Evolutionary conservation across 2,888 invertebrate species (phyloP).

Genomic region (Andrena bucephala): DNA sequence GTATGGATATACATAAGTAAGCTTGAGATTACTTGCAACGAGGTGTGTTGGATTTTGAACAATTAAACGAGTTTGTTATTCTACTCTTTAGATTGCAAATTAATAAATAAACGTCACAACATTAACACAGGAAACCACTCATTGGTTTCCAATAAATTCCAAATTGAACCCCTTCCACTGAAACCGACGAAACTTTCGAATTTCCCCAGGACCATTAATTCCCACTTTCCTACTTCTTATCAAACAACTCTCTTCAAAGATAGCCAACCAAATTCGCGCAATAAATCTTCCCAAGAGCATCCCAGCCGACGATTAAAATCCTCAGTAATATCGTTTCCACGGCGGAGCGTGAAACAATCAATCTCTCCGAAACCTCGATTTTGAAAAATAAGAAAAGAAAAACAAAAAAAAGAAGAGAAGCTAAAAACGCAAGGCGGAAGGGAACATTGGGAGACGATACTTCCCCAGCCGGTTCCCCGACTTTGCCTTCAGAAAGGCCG

Average conservation of each 20-base stretch:
- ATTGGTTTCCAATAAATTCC: neutral
- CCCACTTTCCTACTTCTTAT: neutral
- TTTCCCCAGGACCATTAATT: neutral
- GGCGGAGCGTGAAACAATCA: slow-evolving; percentile 3
- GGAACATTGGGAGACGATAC: slow-evolving; percentile 16
- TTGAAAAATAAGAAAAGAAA: neutral
- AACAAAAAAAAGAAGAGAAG: neutral
- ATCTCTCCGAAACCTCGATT: slow-evolving; percentile 4
- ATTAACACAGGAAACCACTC: no score
- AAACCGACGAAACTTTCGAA: neutral
- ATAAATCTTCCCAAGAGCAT: neutral
- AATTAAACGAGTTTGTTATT: no score
- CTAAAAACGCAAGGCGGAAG: neutral
- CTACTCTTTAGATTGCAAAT: no score
- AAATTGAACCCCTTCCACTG: neutral
- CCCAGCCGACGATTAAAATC: neutral
- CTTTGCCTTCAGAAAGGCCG: neutral
- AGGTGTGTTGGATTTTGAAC: no score
- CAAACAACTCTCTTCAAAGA: neutral
- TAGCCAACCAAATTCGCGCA: neutral
- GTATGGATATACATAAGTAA: no score
- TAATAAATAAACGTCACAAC: no score
- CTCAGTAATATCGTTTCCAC: slow-evolving; percentile 5
- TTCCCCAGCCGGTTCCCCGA: neutral
- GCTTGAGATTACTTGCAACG: no score